Conservation (phyloP, 2,888 invertebrate genomes). For the Perizoma affinitatum region DNA sequence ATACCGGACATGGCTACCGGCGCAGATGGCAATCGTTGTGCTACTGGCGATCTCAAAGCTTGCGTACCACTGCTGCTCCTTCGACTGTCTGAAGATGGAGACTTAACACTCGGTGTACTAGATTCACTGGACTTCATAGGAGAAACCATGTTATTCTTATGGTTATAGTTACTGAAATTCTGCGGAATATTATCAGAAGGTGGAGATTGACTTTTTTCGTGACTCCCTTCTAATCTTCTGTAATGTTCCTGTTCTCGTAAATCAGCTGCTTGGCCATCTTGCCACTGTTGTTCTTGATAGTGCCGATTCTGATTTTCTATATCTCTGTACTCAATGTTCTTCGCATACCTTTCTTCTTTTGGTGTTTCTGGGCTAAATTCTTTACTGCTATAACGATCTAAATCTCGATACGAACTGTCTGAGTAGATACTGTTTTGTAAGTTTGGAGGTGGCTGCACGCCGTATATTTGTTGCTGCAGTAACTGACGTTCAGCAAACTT, state of each 20-base stretch:
- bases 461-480: slow-evolving; percentile 85
- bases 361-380: slow-evolving; percentile 74
- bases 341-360: slow-evolving; percentile 64
- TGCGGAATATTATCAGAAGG: slow-evolving; percentile 50
- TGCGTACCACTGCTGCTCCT: slow-evolving; percentile 82
- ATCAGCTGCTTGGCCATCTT: slow-evolving; percentile 63
- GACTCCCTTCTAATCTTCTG: slow-evolving; percentile 63
- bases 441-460: slow-evolving; percentile 79
- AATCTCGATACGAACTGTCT: slow-evolving; percentile 75
- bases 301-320: slow-evolving; percentile 69
- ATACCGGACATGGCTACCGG: slow-evolving; percentile 94
- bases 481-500: slow-evolving; percentile 86
- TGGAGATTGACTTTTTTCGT: slow-evolving; percentile 65
- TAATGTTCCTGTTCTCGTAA: slow-evolving; percentile 67
- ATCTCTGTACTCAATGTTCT: slow-evolving; percentile 72
- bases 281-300: slow-evolving; percentile 73
- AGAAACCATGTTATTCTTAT: slow-evolving; percentile 63
- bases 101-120: slow-evolving; percentile 75
- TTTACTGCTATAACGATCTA: slow-evolving; percentile 75
- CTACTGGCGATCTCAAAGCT: slow-evolving; percentile 91
- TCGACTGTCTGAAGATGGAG: slow-evolving; percentile 78
- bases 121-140: slow-evolving; percentile 81
- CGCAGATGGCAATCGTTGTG: slow-evolving; percentile 92
- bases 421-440: slow-evolving; percentile 79
- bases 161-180: slow-evolving; percentile 57